These are phyloP conservation scores for Todus mexicanus DNA, from an alignment of 2,797 vertebrate genomes.

Conservation along the genomic window DNA sequence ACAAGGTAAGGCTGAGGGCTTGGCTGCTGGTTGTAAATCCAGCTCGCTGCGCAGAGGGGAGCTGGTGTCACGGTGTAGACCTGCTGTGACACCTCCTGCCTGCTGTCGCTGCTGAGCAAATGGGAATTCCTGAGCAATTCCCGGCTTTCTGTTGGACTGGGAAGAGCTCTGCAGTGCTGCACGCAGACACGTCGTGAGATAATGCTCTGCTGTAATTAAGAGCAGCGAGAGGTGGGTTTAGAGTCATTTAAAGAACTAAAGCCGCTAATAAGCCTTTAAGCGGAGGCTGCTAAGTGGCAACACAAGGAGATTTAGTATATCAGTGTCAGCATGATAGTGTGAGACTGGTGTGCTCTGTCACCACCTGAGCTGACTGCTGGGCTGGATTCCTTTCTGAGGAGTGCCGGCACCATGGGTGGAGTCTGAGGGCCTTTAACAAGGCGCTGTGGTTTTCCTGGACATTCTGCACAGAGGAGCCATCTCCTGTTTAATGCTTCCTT, in stretches of 20 bases:
- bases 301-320: neutral
- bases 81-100: neutral
- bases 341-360: neutral
- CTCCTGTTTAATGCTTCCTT: neutral
- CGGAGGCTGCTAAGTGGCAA: neutral
- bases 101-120: neutral
- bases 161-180: neutral
- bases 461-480: neutral
- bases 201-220: neutral
- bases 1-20: slow-evolving; percentile 79
- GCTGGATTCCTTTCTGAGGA: neutral
- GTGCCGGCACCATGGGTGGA: fast-evolving
- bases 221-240: neutral
- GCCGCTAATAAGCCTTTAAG: slow-evolving; percentile 19
- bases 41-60: neutral
- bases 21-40: neutral
- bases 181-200: fast-evolving
- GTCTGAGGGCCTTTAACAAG: neutral
- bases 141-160: neutral
- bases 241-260: neutral
- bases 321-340: neutral
- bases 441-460: neutral
- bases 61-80: neutral
- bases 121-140: neutral
- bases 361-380: neutral